Percentiles rank a stretch among this genome's conserved stretches.
Conservation (phyloP, 37 sponge, comb jelly and placozoan genomes). For the Trichoplax adhaerens region DNA sequence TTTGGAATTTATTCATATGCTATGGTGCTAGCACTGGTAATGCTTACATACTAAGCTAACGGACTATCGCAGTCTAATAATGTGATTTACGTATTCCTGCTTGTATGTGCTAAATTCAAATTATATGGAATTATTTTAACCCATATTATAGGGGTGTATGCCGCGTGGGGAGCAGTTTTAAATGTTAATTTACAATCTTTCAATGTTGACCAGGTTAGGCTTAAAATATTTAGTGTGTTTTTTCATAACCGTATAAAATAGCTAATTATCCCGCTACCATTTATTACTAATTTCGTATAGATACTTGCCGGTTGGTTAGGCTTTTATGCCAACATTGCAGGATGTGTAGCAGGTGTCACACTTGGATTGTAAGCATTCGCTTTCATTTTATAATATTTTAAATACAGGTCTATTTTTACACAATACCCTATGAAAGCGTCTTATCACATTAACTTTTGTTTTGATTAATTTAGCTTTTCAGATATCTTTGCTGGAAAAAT, state of each 20-base stretch:
- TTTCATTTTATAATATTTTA: too few species aligned
- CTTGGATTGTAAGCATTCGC: too few species aligned
- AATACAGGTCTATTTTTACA: too few species aligned
- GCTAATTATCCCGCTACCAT: neutral
- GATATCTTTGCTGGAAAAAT: too few species aligned
- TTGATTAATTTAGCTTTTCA: too few species aligned
- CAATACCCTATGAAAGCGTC: too few species aligned
- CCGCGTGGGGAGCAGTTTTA: conserved; percentile 9
- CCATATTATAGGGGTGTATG: neutral
- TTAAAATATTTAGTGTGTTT: too few species aligned
- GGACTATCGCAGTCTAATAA: too few species aligned
- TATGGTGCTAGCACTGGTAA: conserved; percentile 5
- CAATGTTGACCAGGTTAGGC: conserved; percentile 1
- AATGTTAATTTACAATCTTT: conserved; percentile 7
- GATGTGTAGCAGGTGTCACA: conserved; percentile 4
- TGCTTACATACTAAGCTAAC: neutral
- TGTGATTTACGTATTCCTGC: too few species aligned
- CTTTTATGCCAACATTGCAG: conserved; percentile 7
- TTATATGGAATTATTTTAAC: neutral
- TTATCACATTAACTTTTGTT: too few species aligned
- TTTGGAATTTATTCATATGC: conserved; percentile 1
- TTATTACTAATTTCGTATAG: neutral
- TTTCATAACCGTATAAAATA: neutral
- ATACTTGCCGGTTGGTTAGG: conserved; percentile 12
- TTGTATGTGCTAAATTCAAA: too few species aligned